Evolutionary conservation across 1,140 invertebrate species (phyloP).

Genomic region (Pantala flavescens): DNA sequence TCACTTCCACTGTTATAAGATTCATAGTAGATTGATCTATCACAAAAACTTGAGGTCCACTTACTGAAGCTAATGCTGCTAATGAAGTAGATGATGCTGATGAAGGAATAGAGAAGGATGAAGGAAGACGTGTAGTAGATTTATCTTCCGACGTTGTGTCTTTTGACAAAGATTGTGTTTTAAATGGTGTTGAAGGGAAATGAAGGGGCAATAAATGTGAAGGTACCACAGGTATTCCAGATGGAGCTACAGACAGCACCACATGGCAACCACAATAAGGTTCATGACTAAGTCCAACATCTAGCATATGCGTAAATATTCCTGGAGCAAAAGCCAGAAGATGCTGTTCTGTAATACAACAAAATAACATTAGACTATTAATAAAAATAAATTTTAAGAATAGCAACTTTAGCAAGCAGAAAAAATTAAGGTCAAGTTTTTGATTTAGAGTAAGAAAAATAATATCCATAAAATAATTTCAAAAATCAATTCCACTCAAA

Average conservation of each 20-base stretch:
- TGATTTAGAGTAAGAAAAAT: too few relatives aligned
- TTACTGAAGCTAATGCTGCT: neutral
- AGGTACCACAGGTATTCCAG: slow-evolving; percentile 35
- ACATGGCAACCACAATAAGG: slow-evolving; percentile 59
- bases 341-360: slow-evolving; percentile 48
- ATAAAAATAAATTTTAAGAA: too few relatives aligned
- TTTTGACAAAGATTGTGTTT: neutral
- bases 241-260: slow-evolving; percentile 30
- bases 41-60: slow-evolving; percentile 25
- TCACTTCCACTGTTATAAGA: slow-evolving; percentile 50
- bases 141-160: neutral
- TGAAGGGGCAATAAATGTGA: slow-evolving; percentile 52
- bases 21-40: slow-evolving; percentile 59
- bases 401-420: too few relatives aligned
- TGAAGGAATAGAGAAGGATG: neutral
- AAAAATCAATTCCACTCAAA: too few relatives aligned
- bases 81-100: neutral
- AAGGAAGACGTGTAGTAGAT: neutral
- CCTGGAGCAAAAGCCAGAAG: slow-evolving; percentile 66
- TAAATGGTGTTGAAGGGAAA: neutral
- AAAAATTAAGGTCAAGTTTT: too few relatives aligned
- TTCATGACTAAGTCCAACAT: slow-evolving; percentile 66
- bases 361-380: neutral
- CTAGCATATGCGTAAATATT: slow-evolving; percentile 65
- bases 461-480: too few relatives aligned